These are phyloP conservation scores for Plumapathes pennacea DNA, from an alignment of 92 coral and sea anemone genomes.

Conservation along the genomic window DNA sequence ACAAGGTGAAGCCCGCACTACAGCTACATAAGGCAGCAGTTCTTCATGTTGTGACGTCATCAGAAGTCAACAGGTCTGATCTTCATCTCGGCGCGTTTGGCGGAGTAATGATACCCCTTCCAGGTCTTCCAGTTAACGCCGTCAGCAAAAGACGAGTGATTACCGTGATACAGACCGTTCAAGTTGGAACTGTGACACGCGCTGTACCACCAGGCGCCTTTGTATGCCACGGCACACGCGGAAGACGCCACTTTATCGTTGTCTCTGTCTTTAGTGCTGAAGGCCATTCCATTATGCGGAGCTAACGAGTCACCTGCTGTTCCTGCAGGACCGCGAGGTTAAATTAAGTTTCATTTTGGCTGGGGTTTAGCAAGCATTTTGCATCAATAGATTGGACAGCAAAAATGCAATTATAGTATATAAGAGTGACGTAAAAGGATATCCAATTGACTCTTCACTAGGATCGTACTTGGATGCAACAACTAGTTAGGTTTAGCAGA, in stretches of 20 bases:
- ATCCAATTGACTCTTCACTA: too few relatives aligned
- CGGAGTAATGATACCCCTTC: slow-evolving; percentile 30
- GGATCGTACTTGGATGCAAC: too few relatives aligned
- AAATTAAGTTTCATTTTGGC: too few relatives aligned
- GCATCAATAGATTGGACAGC: too few relatives aligned
- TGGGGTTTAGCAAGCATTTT: too few relatives aligned
- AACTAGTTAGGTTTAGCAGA: too few relatives aligned
- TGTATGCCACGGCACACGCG: slow-evolving; percentile 26
- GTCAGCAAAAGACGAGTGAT: slow-evolving; percentile 40
- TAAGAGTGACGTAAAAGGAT: too few relatives aligned
- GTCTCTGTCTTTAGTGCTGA: slow-evolving; percentile 52
- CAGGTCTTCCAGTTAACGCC: slow-evolving; percentile 41
- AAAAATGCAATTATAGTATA: too few relatives aligned
- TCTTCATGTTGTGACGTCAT: too few relatives aligned
- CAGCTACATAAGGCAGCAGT: too few relatives aligned
- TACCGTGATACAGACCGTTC: slow-evolving; percentile 46
- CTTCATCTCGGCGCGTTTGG: slow-evolving; percentile 37
- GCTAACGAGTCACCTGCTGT: slow-evolving; percentile 30
- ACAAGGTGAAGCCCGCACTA: too few relatives aligned
- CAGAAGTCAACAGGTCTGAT: slow-evolving; percentile 26
- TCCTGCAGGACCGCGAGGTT: too few relatives aligned
- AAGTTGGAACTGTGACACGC: slow-evolving; percentile 53
- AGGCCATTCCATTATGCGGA: slow-evolving; percentile 48
- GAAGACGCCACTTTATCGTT: slow-evolving; percentile 19
- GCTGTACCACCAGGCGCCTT: slow-evolving; percentile 67